Conservation (phyloP, 2,888 invertebrate genomes). For the Drosophila pseudotalamancana region DNA sequence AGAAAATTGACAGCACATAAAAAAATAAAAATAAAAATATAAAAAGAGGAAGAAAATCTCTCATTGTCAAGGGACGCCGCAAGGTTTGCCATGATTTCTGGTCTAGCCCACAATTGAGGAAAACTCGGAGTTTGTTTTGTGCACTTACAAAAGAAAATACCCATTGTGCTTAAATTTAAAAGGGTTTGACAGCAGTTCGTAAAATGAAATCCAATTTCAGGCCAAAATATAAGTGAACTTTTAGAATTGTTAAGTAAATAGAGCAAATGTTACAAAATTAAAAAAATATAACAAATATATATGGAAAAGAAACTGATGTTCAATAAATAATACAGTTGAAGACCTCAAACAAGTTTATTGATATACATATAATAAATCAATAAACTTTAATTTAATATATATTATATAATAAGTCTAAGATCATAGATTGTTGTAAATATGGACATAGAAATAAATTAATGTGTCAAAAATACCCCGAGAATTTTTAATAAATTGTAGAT, state of each 20-base stretch:
- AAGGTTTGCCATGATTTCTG: constrained; percentile 65
- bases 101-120: constrained; percentile 2
- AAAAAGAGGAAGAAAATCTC: neutral
- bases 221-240: neutral
- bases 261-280: too few species aligned
- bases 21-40: constrained; percentile 9
- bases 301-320: neutral
- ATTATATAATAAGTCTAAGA: too few species aligned
- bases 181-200: constrained; percentile 2
- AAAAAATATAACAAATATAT: neutral
- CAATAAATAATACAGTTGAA: too few species aligned
- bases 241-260: neutral
- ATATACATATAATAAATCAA: too few species aligned
- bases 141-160: neutral
- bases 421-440: too few species aligned
- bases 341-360: too few species aligned
- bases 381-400: too few species aligned
- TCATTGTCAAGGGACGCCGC: constrained; percentile 50
- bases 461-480: too few species aligned
- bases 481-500: too few species aligned
- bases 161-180: constrained; percentile 6
- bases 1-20: constrained; percentile 1
- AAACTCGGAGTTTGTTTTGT: constrained; percentile 5
- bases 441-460: too few species aligned
- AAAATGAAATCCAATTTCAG: constrained; percentile 13